These are phyloP conservation scores for Seira musarum DNA, from an alignment of 2,888 invertebrate genomes.

Conservation along the genomic window DNA sequence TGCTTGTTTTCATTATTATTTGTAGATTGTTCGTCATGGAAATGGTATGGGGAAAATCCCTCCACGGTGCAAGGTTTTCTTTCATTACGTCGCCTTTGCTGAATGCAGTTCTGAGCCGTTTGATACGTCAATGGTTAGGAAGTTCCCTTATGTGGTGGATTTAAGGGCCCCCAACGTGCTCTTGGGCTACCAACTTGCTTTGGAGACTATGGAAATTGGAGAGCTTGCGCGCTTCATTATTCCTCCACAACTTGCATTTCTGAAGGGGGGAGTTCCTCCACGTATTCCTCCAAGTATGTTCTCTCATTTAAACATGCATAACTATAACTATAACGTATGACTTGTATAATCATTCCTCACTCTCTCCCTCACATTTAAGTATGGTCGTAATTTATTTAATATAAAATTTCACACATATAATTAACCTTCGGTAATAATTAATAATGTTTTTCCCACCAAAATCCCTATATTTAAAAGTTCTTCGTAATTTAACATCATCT, in stretches of 20 bases:
- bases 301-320: too few relatives aligned
- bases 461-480: too few relatives aligned
- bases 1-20: too few relatives aligned
- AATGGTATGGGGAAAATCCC: neutral
- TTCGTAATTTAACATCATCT: too few relatives aligned
- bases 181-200: neutral
- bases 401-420: too few relatives aligned
- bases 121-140: constrained; percentile 76
- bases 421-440: too few relatives aligned
- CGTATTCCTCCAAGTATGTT: constrained; percentile 30
- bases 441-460: too few relatives aligned
- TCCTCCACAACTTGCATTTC: constrained; percentile 13
- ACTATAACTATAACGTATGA: too few relatives aligned
- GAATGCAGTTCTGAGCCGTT: constrained; percentile 82
- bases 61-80: constrained; percentile 72
- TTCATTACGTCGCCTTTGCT: constrained; percentile 81
- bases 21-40: neutral
- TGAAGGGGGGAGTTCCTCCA: constrained; percentile 8
- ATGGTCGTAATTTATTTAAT: too few relatives aligned
- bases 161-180: neutral
- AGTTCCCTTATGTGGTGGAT: constrained; percentile 13
- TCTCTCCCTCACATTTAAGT: too few relatives aligned
- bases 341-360: too few relatives aligned
- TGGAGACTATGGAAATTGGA: constrained; percentile 16
- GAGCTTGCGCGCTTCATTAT: constrained; percentile 26